phyloP scores from a whole-genome alignment of 2,113 vertebrate genomes.

The Podiceps cristatus region DNA sequence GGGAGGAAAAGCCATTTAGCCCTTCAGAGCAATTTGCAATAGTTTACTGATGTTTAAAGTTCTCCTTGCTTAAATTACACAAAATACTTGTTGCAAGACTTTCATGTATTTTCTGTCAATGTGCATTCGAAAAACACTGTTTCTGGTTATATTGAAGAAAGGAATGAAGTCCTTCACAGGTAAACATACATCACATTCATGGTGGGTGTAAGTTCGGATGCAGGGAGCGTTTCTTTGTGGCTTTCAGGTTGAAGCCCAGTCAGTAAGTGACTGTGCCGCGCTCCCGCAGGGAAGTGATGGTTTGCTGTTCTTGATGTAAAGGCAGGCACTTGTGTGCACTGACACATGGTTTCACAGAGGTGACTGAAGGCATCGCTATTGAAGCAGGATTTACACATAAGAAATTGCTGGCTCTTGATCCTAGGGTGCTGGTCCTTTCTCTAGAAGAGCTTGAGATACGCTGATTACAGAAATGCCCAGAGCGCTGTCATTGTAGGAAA shows the following conservation, averaged over 20 bases:
- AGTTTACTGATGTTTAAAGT: neutral
- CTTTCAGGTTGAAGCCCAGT: neutral
- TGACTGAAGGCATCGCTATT: accelerated
- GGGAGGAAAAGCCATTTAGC: neutral
- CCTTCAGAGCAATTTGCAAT: neutral
- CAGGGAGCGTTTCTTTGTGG: neutral
- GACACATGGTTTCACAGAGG: neutral
- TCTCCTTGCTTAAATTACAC: neutral
- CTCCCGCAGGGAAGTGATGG: accelerated
- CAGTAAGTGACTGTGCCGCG: neutral
- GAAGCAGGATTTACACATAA: neutral
- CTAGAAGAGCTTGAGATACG: neutral
- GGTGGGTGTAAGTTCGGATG: neutral
- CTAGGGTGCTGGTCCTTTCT: neutral
- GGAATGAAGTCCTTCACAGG: neutral
- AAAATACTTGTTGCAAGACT: neutral
- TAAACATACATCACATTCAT: accelerated
- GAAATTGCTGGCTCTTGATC: neutral
- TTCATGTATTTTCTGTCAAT: accelerated
- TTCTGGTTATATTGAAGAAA: neutral
- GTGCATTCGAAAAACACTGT: accelerated
- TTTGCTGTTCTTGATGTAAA: neutral
- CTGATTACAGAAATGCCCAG: neutral
- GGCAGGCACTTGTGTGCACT: accelerated
- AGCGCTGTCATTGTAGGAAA: neutral